Evolutionary conservation across 2,797 vertebrate species (phyloP).

Genomic region (Pitangus sulphuratus): DNA sequence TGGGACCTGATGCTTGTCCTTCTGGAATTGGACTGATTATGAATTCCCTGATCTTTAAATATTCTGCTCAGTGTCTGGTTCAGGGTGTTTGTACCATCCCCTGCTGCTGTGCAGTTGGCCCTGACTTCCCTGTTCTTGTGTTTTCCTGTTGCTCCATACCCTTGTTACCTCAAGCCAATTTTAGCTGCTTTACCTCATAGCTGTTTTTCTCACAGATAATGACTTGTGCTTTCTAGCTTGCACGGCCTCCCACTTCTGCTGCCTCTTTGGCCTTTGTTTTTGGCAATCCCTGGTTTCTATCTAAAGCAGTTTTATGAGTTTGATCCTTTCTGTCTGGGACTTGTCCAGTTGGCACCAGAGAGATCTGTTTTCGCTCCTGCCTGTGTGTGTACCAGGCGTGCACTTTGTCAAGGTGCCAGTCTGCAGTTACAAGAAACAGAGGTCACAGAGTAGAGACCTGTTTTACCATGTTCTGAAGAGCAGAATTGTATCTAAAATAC

Average conservation of each 20-base stretch:
- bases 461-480: neutral
- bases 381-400: neutral
- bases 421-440: neutral
- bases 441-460: neutral
- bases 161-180: neutral
- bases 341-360: neutral
- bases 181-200: constrained; percentile 14
- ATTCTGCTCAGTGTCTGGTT: neutral
- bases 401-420: neutral
- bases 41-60: constrained; percentile 29
- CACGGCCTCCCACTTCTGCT: neutral
- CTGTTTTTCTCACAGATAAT: constrained; percentile 22
- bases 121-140: neutral
- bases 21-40: constrained; percentile 12
- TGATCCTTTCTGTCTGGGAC: neutral
- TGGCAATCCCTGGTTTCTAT: constrained; percentile 18
- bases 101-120: neutral
- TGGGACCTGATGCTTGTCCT: constrained; percentile 53
- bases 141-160: neutral
- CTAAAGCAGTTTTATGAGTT: neutral
- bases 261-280: constrained; percentile 9
- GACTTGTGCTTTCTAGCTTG: neutral
- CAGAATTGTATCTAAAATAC: neutral
- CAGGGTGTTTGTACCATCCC: neutral
- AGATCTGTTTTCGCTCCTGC: neutral